A percentile compares a stretch with the other conserved stretches of the same genome.
These are phyloP conservation scores for Coelopa pilipes DNA, from an alignment of 2,888 invertebrate species.

Conservation along the genomic window DNA sequence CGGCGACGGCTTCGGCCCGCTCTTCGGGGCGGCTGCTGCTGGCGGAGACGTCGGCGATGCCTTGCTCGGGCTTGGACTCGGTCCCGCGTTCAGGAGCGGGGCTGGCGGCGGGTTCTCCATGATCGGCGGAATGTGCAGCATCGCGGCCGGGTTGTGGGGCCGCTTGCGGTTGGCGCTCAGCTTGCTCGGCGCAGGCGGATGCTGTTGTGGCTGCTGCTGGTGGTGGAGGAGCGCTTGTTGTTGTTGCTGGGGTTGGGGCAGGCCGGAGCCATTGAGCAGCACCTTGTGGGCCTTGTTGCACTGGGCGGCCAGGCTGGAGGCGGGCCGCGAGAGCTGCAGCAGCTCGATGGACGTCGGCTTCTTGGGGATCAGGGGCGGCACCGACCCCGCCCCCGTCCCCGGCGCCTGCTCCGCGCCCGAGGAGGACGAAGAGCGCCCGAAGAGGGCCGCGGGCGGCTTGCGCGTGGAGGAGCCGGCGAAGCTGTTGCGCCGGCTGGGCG, in stretches of 20 bases:
- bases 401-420: conserved; percentile 29
- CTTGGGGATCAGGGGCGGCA: conserved; percentile 63
- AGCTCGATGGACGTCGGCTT: conserved; percentile 61
- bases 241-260: conserved; percentile 39
- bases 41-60: conserved; percentile 36
- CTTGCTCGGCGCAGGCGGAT: conserved; percentile 42
- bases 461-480: conserved; percentile 66
- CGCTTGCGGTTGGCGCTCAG: conserved; percentile 59
- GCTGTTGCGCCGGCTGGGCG: conserved; percentile 66
- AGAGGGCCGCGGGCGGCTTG: conserved; percentile 51
- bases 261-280: conserved; percentile 54
- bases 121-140: conserved; percentile 54
- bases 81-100: no score
- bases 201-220: conserved; percentile 40
- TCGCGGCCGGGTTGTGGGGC: conserved; percentile 59
- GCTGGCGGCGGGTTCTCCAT: conserved; percentile 51
- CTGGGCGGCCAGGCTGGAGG: conserved; percentile 53
- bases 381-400: conserved; percentile 36
- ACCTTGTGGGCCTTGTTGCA: conserved; percentile 56
- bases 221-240: conserved; percentile 38
- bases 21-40: not conserved
- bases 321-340: conserved; percentile 57
- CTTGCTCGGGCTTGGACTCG: conserved; percentile 10
- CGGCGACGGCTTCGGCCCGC: conserved; percentile 47
- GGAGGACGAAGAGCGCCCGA: conserved; percentile 40